Percentiles rank a stretch among this genome's conserved stretches.
Conservation (phyloP, 2,113 vertebrate species). For the Mobula birostris region DNA sequence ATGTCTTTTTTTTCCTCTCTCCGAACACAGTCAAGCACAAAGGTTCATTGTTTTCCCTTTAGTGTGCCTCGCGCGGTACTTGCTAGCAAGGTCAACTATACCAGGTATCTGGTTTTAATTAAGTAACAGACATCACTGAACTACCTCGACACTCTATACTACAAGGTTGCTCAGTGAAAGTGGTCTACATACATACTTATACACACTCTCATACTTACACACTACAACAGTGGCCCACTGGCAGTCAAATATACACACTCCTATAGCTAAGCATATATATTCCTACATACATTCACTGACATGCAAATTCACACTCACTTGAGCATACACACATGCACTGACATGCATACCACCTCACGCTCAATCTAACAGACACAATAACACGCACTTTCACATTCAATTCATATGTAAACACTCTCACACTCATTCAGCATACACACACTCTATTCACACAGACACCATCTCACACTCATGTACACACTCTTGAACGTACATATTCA, state of each 20-base stretch:
- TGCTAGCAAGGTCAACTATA: slow-evolving; percentile 28
- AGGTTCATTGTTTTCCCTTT: slow-evolving; percentile 30
- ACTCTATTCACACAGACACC: neutral
- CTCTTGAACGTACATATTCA: neutral
- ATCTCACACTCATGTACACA: neutral
- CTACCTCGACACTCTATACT: neutral
- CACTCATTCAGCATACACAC: no score
- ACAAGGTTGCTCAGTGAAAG: neutral
- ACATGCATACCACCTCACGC: neutral
- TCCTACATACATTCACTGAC: neutral
- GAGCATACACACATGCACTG: no score
- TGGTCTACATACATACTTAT: neutral
- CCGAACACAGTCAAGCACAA: slow-evolving; percentile 18
- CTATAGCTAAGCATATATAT: neutral
- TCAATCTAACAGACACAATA: neutral
- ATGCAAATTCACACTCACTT: neutral
- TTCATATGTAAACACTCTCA: neutral
- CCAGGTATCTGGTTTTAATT: slow-evolving; percentile 35
- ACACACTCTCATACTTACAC: neutral
- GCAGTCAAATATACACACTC: neutral
- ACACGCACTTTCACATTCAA: neutral
- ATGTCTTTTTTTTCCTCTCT: slow-evolving; percentile 3
- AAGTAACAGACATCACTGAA: slow-evolving; percentile 16
- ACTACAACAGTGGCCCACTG: neutral
- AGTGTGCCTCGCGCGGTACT: slow-evolving; percentile 9